A percentile compares a stretch with the other conserved stretches of the same genome.
phyloP scores from a whole-genome alignment of 2,113 vertebrate genomes.

The Passer domesticus region DNA sequence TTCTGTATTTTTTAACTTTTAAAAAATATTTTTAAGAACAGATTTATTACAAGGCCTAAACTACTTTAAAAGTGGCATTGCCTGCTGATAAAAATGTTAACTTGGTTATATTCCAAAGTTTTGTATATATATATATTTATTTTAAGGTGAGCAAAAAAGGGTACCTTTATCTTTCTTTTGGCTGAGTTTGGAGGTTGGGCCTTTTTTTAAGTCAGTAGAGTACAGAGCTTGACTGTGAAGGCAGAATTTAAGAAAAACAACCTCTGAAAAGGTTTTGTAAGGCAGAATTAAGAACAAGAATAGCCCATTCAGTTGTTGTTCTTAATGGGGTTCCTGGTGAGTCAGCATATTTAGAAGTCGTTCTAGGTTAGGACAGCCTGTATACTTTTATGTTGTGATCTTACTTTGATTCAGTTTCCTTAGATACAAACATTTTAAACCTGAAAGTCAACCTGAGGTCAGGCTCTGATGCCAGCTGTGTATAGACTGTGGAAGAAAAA shows the following conservation, averaged over 20 bases:
- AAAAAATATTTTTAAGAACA: background rate
- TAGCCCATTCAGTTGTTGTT: background rate
- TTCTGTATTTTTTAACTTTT: background rate
- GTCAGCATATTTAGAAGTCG: background rate
- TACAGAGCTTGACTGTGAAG: background rate
- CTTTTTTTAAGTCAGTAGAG: background rate
- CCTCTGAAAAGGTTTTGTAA: background rate
- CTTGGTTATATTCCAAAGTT: background rate
- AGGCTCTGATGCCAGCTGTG: background rate
- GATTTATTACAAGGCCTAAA: background rate
- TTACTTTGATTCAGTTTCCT: conserved; percentile 3
- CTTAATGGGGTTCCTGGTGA: background rate
- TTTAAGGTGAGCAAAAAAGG: background rate
- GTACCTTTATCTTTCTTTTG: background rate
- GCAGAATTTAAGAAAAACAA: background rate
- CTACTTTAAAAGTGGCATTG: background rate
- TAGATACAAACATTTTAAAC: conserved; percentile 1
- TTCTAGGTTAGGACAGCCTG: background rate
- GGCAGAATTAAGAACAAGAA: background rate
- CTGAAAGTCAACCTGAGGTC: conserved; percentile 33
- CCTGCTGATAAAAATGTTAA: background rate
- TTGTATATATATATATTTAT: background rate
- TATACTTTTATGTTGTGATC: background rate
- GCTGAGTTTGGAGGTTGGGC: background rate
- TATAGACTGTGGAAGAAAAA: background rate